Conservation (phyloP, 2,797 vertebrate species). For the Muscicapa comitata region DNA sequence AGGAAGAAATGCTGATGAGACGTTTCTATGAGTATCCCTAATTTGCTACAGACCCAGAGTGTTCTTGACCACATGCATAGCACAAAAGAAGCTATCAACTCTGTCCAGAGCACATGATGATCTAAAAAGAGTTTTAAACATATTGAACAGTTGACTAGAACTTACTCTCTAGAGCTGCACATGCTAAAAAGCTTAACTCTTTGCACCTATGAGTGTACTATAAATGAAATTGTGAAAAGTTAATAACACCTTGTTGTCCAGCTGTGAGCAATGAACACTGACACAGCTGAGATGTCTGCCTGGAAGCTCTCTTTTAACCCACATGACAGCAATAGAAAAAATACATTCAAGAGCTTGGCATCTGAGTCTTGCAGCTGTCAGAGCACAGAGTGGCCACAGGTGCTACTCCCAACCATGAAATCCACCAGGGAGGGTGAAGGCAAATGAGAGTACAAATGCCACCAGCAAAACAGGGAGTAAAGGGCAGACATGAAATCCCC, state of each 20-base stretch:
- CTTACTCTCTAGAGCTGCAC: neutral
- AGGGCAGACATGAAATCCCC: neutral
- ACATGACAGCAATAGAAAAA: neutral
- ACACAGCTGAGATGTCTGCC: neutral
- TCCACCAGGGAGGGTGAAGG: neutral
- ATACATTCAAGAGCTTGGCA: neutral
- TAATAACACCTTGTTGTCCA: neutral
- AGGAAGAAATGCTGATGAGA: neutral
- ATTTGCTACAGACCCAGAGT: neutral
- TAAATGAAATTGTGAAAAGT: neutral
- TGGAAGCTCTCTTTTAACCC: neutral
- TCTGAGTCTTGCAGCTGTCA: constrained; percentile 29
- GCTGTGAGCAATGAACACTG: neutral
- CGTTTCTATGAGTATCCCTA: neutral
- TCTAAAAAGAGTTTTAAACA: neutral
- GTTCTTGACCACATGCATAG: neutral
- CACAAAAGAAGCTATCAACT: neutral
- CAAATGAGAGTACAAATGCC: neutral
- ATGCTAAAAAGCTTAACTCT: neutral
- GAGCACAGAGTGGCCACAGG: constrained; percentile 30
- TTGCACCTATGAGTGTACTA: too few species aligned
- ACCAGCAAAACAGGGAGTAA: constrained; percentile 1
- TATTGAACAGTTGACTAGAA: neutral
- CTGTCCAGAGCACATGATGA: neutral
- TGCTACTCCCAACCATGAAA: constrained; percentile 4